Base-by-base conservation (phyloP, 2,113 vertebrate genomes). In the Echinops telfairi region DNA sequence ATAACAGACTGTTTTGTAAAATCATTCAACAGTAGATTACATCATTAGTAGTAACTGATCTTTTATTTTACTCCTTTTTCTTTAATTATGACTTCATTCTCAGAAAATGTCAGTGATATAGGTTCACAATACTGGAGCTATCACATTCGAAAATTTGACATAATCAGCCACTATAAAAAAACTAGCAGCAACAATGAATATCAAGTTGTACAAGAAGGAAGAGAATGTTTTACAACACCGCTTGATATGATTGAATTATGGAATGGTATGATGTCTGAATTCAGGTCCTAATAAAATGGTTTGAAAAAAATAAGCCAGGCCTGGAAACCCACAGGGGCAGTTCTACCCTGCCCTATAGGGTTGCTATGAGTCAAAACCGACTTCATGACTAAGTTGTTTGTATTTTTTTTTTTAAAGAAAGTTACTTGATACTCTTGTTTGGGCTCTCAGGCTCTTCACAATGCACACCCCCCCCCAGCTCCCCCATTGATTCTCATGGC, bases 331-430 rank as follows among this genome's bases (percentile, higher is more conserved):
- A 53, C 47, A 53, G 47, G 40, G 40, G 47, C 47, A 12, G 47
- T 53, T 53, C 47, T 53, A 53, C 47, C 47, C 47, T 53, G 47
- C 10, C 47, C 47, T 53, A 53, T 53, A 53, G 47, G 6, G 47
- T 14, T 53, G 47, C 10, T 53, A 14, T 53, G 47, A 53, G 12
- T 53, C 10, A 9, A 53, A 53, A 53, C 47, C 12, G 10, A 53
- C 12, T 12, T 6, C 47, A 53, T 11, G 47, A 53, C 75, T 93
- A n/a, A 93, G 43, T 31, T 81, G 33, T 12, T 90, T 23, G 17
- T 29, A 36, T 12, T 71, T 90, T 38, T 19, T 92, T 90, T 27
- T 75, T 92, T 80, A 73, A n/a, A 83, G 71, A 23, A 89, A n/a
- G n/a, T 23, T 94, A 36, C 38, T 82, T 22, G 17, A 82, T 64